A percentile compares a stretch with the other conserved stretches of the same genome.
Conservation (phyloP, 2,797 vertebrate genomes). For the Poecilia picta region DNA sequence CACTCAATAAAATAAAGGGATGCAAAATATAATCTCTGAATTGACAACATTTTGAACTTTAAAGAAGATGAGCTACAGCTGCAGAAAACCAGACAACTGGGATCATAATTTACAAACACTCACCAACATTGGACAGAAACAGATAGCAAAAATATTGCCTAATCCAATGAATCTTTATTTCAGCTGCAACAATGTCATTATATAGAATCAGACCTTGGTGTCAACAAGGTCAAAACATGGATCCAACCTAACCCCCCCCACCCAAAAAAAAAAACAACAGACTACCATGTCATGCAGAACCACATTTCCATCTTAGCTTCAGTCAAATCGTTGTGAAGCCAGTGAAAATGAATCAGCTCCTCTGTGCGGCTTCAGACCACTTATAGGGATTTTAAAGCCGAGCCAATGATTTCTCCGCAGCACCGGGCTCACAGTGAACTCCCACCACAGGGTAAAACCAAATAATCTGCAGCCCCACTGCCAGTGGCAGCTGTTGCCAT, state of each 20-base stretch:
- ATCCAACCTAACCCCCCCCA: background rate
- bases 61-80: background rate
- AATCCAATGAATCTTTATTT: background rate
- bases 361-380: constrained; percentile 11
- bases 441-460: constrained; percentile 48
- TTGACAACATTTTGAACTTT: background rate
- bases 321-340: background rate
- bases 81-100: background rate
- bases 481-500: constrained; percentile 63
- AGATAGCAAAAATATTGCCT: background rate
- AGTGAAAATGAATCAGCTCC: background rate
- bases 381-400: constrained; percentile 23
- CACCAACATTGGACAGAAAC: background rate
- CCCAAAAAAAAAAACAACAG: background rate
- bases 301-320: background rate
- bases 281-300: background rate
- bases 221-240: background rate
- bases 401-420: constrained; percentile 20
- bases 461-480: constrained; percentile 50
- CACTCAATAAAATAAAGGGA: background rate
- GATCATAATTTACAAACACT: background rate
- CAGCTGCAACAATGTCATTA: background rate
- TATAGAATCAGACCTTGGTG: background rate
- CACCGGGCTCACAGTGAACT: constrained; percentile 22
- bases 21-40: background rate